Conservation (phyloP, 2,888 invertebrate genomes). For the Brachylomia viminalis region DNA sequence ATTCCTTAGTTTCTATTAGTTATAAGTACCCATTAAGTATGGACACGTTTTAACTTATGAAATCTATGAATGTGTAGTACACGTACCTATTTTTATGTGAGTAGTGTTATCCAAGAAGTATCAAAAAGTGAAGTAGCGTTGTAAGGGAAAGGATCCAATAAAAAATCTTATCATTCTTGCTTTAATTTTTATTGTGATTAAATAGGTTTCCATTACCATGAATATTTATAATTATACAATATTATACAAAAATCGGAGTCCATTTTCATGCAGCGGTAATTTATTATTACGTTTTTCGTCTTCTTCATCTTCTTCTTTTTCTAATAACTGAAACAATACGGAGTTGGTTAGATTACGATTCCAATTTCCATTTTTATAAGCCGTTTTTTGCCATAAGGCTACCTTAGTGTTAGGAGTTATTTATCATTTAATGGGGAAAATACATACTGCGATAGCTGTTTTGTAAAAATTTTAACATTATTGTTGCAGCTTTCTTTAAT, state of each 20-base stretch:
- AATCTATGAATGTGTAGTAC: not conserved
- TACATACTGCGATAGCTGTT: not conserved
- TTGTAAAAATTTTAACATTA: not conserved
- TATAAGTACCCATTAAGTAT: too few species aligned
- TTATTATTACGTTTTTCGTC: not conserved
- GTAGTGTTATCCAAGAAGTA: not conserved
- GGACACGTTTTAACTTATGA: too few species aligned
- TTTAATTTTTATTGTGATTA: constrained; percentile 52
- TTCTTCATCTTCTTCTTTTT: not conserved
- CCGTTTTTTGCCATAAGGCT: not conserved
- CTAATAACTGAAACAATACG: constrained; percentile 16
- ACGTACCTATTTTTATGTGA: not conserved
- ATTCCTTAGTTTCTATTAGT: too few species aligned
- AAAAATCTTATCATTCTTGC: constrained; percentile 50
- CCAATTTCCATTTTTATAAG: not conserved
- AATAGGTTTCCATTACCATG: constrained; percentile 39
- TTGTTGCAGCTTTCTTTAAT: not conserved
- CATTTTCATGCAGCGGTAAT: constrained; percentile 35
- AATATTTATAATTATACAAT: constrained; percentile 10
- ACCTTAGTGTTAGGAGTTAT: not conserved
- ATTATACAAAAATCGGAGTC: constrained; percentile 23
- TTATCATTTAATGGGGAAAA: not conserved
- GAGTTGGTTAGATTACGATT: not conserved
- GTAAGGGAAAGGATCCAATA: not conserved
- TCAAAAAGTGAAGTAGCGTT: not conserved